phyloP scores from a whole-genome alignment of 2,888 invertebrate species.

The Choristoneura rosaceana region DNA sequence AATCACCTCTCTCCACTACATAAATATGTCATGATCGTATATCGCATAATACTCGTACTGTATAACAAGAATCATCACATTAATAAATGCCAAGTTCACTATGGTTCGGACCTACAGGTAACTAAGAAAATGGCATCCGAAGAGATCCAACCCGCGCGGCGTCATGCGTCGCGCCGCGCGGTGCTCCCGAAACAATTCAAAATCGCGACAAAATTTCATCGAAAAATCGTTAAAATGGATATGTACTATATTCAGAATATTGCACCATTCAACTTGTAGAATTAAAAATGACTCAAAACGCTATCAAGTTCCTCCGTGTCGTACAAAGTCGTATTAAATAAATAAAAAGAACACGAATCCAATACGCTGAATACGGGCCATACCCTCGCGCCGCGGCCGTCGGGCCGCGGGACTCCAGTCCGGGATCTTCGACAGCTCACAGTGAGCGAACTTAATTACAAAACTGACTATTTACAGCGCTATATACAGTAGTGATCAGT shows the following conservation, averaged over 20 bases:
- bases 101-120: constrained; percentile 82
- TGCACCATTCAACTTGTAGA: constrained; percentile 55
- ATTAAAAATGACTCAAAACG: constrained; percentile 40
- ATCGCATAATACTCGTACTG: constrained; percentile 78
- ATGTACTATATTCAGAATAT: constrained; percentile 73
- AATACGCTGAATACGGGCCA: constrained; percentile 65
- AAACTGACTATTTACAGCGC: constrained; percentile 76
- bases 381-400: constrained; percentile 51
- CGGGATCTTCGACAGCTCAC: constrained; percentile 51
- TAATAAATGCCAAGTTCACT: constrained; percentile 84
- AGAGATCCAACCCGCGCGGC: constrained; percentile 62
- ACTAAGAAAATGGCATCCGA: constrained; percentile 83
- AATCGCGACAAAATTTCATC: constrained; percentile 56
- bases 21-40: constrained; percentile 80
- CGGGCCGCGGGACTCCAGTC: constrained; percentile 46
- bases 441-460: constrained; percentile 62
- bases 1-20: constrained; percentile 74
- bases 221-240: constrained; percentile 67
- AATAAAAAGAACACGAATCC: constrained; percentile 50
- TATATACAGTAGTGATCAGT: constrained; percentile 77
- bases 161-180: constrained; percentile 28
- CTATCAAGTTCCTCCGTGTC: constrained; percentile 39
- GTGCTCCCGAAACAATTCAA: constrained; percentile 52
- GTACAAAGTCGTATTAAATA: constrained; percentile 44
- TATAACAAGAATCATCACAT: constrained; percentile 74